Conservation (phyloP, 2,113 vertebrate genomes). For the Orientallactaga bullata region DNA sequence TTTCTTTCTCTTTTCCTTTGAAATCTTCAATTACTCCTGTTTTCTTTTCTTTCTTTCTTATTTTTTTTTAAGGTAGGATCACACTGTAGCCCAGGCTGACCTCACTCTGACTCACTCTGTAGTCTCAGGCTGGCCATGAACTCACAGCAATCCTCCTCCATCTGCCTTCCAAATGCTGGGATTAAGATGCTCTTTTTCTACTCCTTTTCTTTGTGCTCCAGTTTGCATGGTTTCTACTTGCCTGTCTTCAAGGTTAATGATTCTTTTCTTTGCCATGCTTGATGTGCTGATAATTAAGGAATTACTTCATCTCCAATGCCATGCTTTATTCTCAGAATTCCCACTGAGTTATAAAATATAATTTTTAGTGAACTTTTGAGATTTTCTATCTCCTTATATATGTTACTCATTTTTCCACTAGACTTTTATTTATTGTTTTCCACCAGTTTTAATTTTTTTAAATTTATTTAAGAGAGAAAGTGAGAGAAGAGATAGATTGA, state of each 20-base stretch:
- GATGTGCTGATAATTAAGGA: background rate
- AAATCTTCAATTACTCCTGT: background rate
- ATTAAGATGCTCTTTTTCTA: background rate
- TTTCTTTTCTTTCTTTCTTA: background rate
- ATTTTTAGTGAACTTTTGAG: background rate
- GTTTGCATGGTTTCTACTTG: background rate
- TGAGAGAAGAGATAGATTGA: no score
- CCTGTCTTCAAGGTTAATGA: background rate
- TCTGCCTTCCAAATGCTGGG: no score
- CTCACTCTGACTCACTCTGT: no score
- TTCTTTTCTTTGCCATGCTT: slow-evolving; percentile 26
- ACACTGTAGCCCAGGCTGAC: no score
- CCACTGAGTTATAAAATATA: slow-evolving; percentile 10
- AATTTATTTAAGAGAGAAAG: no score
- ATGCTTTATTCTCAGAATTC: slow-evolving; percentile 14
- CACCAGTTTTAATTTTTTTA: no score
- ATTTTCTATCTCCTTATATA: background rate
- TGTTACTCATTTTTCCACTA: background rate
- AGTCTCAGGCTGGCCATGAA: no score
- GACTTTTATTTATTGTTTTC: no score
- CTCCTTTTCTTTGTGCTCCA: background rate
- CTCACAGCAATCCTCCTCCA: no score
- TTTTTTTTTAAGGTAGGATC: no score
- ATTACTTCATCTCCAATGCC: background rate
- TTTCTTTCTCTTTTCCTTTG: background rate